Conservation (phyloP, 2,113 vertebrate genomes). For the Megaceryle torquata region DNA sequence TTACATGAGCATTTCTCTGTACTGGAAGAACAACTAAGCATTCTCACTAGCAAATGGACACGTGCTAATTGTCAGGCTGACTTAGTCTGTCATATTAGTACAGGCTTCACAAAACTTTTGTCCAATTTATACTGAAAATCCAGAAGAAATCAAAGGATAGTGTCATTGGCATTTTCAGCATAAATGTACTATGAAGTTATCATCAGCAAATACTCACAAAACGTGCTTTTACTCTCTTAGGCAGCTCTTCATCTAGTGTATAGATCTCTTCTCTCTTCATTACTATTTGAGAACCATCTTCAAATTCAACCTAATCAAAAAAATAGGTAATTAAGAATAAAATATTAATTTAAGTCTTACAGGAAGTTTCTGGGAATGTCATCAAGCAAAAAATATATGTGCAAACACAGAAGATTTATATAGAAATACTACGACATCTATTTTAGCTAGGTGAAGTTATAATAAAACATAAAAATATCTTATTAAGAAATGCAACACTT, state of each 20-base stretch:
- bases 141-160: neutral
- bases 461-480: neutral
- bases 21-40: neutral
- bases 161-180: neutral
- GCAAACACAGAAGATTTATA: neutral
- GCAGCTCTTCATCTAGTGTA: slow-evolving; percentile 92
- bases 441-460: neutral
- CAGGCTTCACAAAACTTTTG: neutral
- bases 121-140: neutral
- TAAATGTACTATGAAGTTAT: neutral
- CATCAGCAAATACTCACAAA: slow-evolving; percentile 83
- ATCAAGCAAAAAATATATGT: neutral
- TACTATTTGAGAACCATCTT: slow-evolving; percentile 92
- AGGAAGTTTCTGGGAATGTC: neutral
- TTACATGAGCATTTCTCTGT: neutral
- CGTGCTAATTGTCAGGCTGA: neutral
- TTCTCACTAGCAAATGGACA: neutral
- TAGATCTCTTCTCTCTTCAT: slow-evolving; percentile 95
- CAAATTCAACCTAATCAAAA: slow-evolving; percentile 90
- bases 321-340: neutral
- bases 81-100: neutral
- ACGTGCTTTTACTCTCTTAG: slow-evolving; percentile 95
- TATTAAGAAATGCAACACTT: neutral
- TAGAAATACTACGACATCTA: neutral
- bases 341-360: neutral